Evolutionary conservation across 2,888 invertebrate species (phyloP), one percentile per base, ranked within the genome.

Genomic region (Melinaea menophilus): DNA sequence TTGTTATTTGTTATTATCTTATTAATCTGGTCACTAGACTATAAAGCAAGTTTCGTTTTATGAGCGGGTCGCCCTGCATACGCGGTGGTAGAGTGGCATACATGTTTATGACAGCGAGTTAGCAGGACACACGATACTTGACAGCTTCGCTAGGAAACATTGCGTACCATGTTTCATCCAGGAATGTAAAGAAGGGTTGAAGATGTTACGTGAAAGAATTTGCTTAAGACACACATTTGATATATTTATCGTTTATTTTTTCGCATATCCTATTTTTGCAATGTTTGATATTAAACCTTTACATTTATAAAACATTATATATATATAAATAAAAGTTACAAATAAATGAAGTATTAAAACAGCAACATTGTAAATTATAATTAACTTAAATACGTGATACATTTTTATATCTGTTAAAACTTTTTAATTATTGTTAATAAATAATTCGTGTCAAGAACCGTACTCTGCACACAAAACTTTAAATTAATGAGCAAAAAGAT

Each of bases 81-180:
- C 85, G 80, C 79, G 87, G 85, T 84, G 86, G 86, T 82, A 82
- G 74, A 79, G 75, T 82, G 83, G 84, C 88, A 82, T 82, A 82
- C 84, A 82, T 81, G 82, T 89, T 90, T 88, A 90, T 78, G 87
- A 85, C 79, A 78, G 80, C 72, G 77, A 74, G 73, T 78, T 75
- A 74, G 74, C 79, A 77, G 74, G 89, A 88, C 82, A 89, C 77
- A 84, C 82, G 88, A 89, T 89, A 88, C 88, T 82, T 81, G 82
- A 82, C 82, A 83, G 78, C 62, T 76, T 75, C 70, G 79, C 75
- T 79, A 84, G 82, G 80, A 82, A 80, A 81, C 81, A 78, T 78
- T 79, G 78, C 77, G 73, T 77, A 75, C 75, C 79, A 82, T 85
- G 82, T 83, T 81, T 82, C 84, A 83, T 82, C 83, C 82, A 75